Evolutionary conservation across 1,140 invertebrate genomes (phyloP).

Genomic region (Stegodyphus mimosarum): DNA sequence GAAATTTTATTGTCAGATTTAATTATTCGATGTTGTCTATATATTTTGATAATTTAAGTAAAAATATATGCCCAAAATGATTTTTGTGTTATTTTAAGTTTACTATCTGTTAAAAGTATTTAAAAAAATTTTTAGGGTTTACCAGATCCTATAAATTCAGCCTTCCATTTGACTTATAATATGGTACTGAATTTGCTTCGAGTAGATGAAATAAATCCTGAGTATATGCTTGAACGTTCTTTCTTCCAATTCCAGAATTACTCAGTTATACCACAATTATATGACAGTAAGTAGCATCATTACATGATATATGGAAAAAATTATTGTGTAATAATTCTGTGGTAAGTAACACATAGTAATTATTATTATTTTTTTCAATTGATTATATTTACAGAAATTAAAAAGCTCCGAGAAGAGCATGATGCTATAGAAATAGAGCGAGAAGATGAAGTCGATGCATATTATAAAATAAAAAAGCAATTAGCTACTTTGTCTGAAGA

Average conservation of each 20-base stretch:
- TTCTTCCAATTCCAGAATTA: slow-evolving; percentile 99
- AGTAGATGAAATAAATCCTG: slow-evolving; percentile 99
- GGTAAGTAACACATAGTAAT: too few species aligned
- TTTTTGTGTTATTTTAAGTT: too few species aligned
- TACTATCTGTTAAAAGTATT: background rate
- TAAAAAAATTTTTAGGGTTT: slow-evolving; percentile 73
- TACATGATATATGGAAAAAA: background rate
- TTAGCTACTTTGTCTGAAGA: slow-evolving; percentile 79
- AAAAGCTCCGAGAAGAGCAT: slow-evolving; percentile 77
- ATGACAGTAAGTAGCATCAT: slow-evolving; percentile 72
- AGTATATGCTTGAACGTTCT: slow-evolving; percentile 98
- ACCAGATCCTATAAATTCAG: slow-evolving; percentile 96
- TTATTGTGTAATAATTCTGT: background rate
- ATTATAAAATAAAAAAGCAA: slow-evolving; percentile 87
- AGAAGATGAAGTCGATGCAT: slow-evolving; percentile 83
- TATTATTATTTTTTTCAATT: background rate
- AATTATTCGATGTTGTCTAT: too few species aligned
- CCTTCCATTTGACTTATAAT: slow-evolving; percentile 99
- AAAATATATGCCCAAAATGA: too few species aligned
- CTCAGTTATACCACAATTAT: slow-evolving; percentile 88
- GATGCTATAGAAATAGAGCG: slow-evolving; percentile 71
- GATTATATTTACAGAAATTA: slow-evolving; percentile 74
- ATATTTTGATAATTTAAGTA: too few species aligned
- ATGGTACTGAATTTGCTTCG: slow-evolving; percentile 97
- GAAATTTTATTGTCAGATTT: too few species aligned